Evolutionary conservation across 1,140 invertebrate species (phyloP).

Genomic region (Sitobion miscanthi): DNA sequence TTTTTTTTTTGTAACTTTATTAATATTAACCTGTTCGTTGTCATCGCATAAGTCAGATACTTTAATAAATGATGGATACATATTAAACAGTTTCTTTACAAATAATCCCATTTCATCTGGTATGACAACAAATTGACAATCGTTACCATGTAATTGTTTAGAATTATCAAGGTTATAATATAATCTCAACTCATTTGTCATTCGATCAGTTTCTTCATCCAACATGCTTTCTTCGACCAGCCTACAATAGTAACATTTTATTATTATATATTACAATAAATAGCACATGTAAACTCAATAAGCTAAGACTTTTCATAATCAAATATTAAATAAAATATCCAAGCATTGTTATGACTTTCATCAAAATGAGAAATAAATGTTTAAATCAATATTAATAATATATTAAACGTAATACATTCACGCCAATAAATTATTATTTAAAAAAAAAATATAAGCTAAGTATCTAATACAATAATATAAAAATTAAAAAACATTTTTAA

Average conservation of each 20-base stretch:
- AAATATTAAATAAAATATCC: background rate
- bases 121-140: constrained; percentile 67
- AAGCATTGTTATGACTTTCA: background rate
- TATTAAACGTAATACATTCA: background rate
- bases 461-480: too few species aligned
- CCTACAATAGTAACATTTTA: constrained; percentile 60
- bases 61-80: constrained; percentile 67
- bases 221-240: constrained; percentile 66
- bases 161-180: constrained; percentile 69
- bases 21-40: constrained; percentile 64
- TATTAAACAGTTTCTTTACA: constrained; percentile 66
- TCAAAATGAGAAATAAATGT: background rate
- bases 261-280: too few species aligned
- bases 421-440: too few species aligned
- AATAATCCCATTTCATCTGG: constrained; percentile 62
- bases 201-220: constrained; percentile 57
- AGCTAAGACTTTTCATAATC: background rate
- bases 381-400: background rate
- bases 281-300: background rate
- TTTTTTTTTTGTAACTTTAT: too few species aligned
- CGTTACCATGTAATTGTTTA: constrained; percentile 66
- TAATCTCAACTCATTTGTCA: constrained; percentile 61
- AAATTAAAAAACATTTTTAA: background rate
- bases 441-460: background rate
- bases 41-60: constrained; percentile 66